Percentiles rank a stretch among this genome's conserved stretches.
These are phyloP conservation scores for Epinotia ramella DNA, from an alignment of 2,888 invertebrate genomes.

Conservation along the genomic window DNA sequence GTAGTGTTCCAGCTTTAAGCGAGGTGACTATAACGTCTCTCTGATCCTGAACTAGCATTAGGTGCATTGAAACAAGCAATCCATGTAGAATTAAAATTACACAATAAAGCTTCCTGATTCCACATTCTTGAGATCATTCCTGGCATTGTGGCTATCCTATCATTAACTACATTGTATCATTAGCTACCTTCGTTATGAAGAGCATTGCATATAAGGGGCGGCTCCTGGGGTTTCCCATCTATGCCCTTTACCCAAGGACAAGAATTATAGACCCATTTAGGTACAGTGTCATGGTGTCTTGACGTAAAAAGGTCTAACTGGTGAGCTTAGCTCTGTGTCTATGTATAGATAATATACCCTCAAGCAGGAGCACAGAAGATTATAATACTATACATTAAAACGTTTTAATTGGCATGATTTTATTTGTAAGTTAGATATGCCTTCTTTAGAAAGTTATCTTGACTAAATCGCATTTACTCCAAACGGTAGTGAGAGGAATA, in stretches of 20 bases:
- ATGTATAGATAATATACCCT: background rate
- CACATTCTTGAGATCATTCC: conserved; percentile 5
- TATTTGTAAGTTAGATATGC: too few species aligned
- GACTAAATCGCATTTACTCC: too few species aligned
- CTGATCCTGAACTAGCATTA: too few species aligned
- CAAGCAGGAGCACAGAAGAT: background rate
- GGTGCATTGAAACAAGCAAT: too few species aligned
- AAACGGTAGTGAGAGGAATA: too few species aligned
- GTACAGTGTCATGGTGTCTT: background rate
- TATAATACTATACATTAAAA: background rate
- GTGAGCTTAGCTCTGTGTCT: background rate
- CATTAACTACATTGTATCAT: conserved; percentile 22
- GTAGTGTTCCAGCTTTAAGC: too few species aligned
- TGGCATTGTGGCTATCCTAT: background rate
- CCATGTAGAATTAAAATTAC: background rate
- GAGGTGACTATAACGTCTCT: too few species aligned
- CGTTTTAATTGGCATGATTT: too few species aligned
- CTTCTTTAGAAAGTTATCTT: too few species aligned
- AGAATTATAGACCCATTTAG: conserved; percentile 1
- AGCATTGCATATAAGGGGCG: conserved; percentile 12
- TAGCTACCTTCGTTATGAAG: background rate
- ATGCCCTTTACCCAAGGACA: conserved; percentile 1
- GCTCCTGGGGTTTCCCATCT: background rate
- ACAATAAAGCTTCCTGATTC: conserved; percentile 8
- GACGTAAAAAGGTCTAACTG: background rate